Conservation (phyloP, 2,888 invertebrate species). For the Stramonita haemastoma region DNA sequence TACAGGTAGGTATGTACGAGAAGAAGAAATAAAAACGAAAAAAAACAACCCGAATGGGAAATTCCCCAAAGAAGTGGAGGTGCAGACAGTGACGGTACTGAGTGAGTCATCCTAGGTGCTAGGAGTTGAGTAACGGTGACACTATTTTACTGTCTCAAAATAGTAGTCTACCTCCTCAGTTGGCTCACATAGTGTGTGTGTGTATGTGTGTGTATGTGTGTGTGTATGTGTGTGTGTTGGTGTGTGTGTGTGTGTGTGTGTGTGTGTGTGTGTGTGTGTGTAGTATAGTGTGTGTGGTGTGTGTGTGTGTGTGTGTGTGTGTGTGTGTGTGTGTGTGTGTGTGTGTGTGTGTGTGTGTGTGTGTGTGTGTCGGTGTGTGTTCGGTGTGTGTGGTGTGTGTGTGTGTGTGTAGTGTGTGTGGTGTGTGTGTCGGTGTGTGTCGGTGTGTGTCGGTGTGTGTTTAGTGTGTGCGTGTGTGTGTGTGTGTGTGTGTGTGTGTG, state of each 20-base stretch:
- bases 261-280: neutral
- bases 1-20: neutral
- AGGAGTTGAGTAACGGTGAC: too few relatives aligned
- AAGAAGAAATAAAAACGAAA: neutral
- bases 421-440: neutral
- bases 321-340: conserved; percentile 5
- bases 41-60: neutral
- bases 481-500: too few relatives aligned
- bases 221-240: neutral
- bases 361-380: neutral
- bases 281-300: too few relatives aligned
- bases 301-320: neutral
- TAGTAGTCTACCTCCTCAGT: too few relatives aligned
- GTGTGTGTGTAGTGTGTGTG: too few relatives aligned
- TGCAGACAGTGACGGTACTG: too few relatives aligned
- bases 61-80: too few relatives aligned
- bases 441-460: neutral
- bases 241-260: neutral
- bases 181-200: too few relatives aligned
- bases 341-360: neutral
- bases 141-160: too few relatives aligned
- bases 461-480: too few relatives aligned
- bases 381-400: neutral
- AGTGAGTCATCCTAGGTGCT: too few relatives aligned
- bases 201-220: too few relatives aligned